phyloP scores from a whole-genome alignment of 2,888 invertebrate genomes.

The Liopterus haemorrhoidalis region DNA sequence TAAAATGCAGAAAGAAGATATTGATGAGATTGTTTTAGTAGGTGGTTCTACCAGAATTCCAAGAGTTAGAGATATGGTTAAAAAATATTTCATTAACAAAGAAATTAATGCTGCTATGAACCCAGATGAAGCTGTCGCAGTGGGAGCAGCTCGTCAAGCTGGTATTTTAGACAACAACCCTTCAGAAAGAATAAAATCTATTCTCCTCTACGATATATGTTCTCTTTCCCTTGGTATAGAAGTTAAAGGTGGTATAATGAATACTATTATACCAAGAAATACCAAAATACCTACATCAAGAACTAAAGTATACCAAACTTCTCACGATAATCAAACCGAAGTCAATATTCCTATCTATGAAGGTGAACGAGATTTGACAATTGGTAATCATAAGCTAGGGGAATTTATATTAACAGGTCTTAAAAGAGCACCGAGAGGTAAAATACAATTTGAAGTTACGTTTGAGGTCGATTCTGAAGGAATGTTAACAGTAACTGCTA shows the following conservation, averaged over 20 bases:
- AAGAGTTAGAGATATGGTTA: constrained; percentile 86
- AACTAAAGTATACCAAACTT: constrained; percentile 85
- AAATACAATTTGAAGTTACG: constrained; percentile 73
- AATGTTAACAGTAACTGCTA: constrained; percentile 82
- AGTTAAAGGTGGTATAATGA: constrained; percentile 85
- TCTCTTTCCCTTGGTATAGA: constrained; percentile 81
- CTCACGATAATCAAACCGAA: constrained; percentile 89
- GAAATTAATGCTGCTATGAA: constrained; percentile 89
- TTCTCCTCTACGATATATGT: constrained; percentile 79
- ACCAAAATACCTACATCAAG: constrained; percentile 89
- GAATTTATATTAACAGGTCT: constrained; percentile 90
- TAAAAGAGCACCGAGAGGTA: constrained; percentile 82
- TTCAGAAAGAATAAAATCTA: constrained; percentile 74
- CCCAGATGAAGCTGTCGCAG: constrained; percentile 91
- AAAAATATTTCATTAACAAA: constrained; percentile 85
- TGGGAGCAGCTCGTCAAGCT: constrained; percentile 88
- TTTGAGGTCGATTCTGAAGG: constrained; percentile 85
- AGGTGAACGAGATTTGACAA: constrained; percentile 84
- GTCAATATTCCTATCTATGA: constrained; percentile 81
- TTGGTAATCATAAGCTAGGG: constrained; percentile 83
- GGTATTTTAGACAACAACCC: constrained; percentile 71
- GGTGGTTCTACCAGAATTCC: constrained; percentile 93
- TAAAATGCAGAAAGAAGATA: constrained; percentile 79
- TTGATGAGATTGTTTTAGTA: constrained; percentile 79
- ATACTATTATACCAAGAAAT: constrained; percentile 86